Base-by-base conservation (phyloP, 2,888 invertebrate genomes). In the Ptychoptera contaminata region DNA sequence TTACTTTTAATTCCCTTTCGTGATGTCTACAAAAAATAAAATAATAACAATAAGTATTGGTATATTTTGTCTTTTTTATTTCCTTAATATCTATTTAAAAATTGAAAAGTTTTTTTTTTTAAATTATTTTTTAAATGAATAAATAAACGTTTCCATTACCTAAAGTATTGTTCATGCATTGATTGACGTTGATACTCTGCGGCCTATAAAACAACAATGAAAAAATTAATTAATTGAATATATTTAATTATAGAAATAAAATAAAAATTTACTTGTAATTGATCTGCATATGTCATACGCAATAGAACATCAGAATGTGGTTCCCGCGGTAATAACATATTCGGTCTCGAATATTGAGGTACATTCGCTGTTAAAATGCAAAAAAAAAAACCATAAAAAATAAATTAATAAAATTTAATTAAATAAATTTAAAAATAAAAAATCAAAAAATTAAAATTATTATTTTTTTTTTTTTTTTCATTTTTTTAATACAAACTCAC, bases 1-100 rank as follows among this genome's bases (percentile, higher is more conserved):
- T 76, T 59, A 86, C 82, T 71, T 86, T 86, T 57, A 86, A 73
- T 68, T 87, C 85, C 53, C 85, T 74, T 59, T 86, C 85, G 55
- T 85, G 78, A 67, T 85, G 83, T 72, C 83, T 83, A 55, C 78
- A 77, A 68, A 69, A 65, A 70, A 40, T 40, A n/a, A 42, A 42
- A 42, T 16, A 42, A 23, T 12, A 34, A 15, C 32, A 37, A 12
- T 34, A 23, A 42, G 37, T 32, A 35, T 29, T 40, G 29, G n/a
- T 40, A 34, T 36, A 37, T 36, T 45, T 31, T 38, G 23, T 32
- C 8, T 40, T 16, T 41, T 31, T 37, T 31, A n/a, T n/a, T n/a
- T n/a, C n/a, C n/a, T n/a, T n/a, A n/a, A n/a, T n/a, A n/a, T n/a
- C n/a, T n/a, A n/a, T n/a, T n/a, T n/a, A n/a, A n/a, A n/a, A n/a